phyloP scores from a whole-genome alignment of 1,140 invertebrate genomes.

The Zophobas atratus region DNA sequence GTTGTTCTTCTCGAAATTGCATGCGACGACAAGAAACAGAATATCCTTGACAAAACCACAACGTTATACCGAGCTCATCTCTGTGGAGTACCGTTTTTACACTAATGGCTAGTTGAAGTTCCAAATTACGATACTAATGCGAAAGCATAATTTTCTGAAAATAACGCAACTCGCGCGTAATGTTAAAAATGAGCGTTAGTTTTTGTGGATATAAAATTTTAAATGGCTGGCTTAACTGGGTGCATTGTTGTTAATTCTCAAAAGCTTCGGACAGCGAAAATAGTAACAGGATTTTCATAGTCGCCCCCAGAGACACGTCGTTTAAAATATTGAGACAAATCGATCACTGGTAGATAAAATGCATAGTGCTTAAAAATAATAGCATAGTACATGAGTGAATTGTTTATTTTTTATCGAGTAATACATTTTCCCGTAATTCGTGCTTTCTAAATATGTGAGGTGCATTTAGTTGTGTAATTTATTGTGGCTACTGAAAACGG shows the following conservation, averaged over 20 bases:
- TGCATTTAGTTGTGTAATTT: slow-evolving; percentile 20
- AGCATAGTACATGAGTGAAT: background rate
- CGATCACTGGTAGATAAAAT: background rate
- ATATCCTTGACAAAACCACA: slow-evolving; percentile 3
- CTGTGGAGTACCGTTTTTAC: too few species aligned
- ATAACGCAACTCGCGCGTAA: too few species aligned
- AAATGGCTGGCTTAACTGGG: too few species aligned
- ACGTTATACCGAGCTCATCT: background rate
- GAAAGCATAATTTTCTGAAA: too few species aligned
- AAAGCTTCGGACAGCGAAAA: too few species aligned
- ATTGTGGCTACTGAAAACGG: slow-evolving; percentile 22
- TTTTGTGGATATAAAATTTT: background rate
- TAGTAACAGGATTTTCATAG: too few species aligned
- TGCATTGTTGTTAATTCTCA: too few species aligned
- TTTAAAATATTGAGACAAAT: background rate
- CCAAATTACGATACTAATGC: too few species aligned
- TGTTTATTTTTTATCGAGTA: background rate
- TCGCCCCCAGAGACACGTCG: too few species aligned
- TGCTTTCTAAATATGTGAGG: slow-evolving; percentile 5
- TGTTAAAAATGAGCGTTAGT: background rate
- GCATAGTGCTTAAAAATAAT: too few species aligned
- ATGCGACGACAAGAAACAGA: slow-evolving; percentile 21
- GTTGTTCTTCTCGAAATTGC: slow-evolving; percentile 12
- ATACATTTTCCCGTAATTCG: slow-evolving; percentile 15
- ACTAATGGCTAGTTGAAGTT: too few species aligned